Evolutionary conservation across 2,113 vertebrate genomes (phyloP), one percentile per base, ranked within the genome.

Genomic region (Pseudorhombus dupliciocellatus): DNA sequence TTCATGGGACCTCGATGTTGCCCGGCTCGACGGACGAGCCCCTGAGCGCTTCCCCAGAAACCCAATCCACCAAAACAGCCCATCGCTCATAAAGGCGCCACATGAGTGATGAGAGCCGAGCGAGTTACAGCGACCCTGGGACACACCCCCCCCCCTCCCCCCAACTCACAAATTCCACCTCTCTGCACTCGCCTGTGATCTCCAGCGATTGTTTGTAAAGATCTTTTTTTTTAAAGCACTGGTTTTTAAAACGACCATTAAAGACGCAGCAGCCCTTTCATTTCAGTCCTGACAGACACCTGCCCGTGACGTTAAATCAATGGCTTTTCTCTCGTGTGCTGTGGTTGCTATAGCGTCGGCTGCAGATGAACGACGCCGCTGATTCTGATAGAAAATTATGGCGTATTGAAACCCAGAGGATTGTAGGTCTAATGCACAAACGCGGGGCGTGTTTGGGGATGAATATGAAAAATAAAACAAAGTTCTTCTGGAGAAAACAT

Each of bases 11-110:
- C 18, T 18, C 18, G 42, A 46, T 46, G n/a, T 53, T 2, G 51
- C 3, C 1, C 14, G 20, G 62, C 66, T 64, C 48, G n/a, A 62
- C 28, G 22, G 57, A 48, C 61, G 20, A 4, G 21, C 52, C 37
- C 37, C 37, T 66, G 78, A 87, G 86, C 25, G 83, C 71, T 85
- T 77, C 77, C 54, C 70, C 83, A 88, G 92, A 92, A 89, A 92
- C 81, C 77, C 48, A 82, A 90, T 77, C 70, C 85, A 86, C 78
- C 73, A 66, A 79, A 80, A 81, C 77, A 75, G 82, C 34, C 85
- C 86, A 85, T 89, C 70, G 59, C 87, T 90, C 91, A 92, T 92
- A 92, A 93, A 91, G 74, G 73, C 51, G 81, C 75, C 80, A 68
- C 75, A 73, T 85, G 87, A 92, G 66, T 66, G 91, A 92, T 88